phyloP scores from a whole-genome alignment of 2,113 vertebrate species.

The Upupa epops region DNA sequence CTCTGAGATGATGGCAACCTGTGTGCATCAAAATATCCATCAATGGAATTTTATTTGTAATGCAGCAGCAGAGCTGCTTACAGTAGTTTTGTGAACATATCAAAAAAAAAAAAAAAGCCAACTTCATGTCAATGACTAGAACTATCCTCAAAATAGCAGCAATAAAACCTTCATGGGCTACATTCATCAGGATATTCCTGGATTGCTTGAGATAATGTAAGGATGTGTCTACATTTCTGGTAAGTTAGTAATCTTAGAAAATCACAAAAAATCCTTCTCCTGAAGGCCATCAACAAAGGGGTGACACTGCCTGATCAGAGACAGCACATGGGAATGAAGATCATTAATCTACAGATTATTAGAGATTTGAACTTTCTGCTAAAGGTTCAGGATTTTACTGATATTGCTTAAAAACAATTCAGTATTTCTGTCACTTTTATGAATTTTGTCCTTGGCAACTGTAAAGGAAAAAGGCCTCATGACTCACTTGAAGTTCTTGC shows the following conservation, averaged over 20 bases:
- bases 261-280: not conserved
- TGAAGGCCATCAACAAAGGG: not conserved
- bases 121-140: not conserved
- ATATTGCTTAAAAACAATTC: not conserved
- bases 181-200: not conserved
- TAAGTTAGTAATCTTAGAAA: not conserved
- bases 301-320: not conserved
- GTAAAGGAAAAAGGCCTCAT: not conserved
- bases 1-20: conserved; percentile 15
- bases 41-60: not conserved
- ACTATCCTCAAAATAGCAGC: not conserved
- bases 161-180: not conserved
- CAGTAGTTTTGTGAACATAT: not conserved
- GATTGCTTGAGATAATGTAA: not conserved
- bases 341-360: not conserved
- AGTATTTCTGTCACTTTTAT: conserved; percentile 12
- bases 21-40: not conserved
- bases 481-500: not conserved
- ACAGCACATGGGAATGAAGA: not conserved
- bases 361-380: not conserved
- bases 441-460: conserved; percentile 25
- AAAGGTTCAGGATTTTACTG: not conserved
- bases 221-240: not conserved
- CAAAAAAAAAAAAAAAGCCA: not conserved
- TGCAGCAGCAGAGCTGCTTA: not conserved